These are phyloP conservation scores for Hirtodrosophila cameraria DNA, from an alignment of 2,888 invertebrate species.

Conservation along the genomic window DNA sequence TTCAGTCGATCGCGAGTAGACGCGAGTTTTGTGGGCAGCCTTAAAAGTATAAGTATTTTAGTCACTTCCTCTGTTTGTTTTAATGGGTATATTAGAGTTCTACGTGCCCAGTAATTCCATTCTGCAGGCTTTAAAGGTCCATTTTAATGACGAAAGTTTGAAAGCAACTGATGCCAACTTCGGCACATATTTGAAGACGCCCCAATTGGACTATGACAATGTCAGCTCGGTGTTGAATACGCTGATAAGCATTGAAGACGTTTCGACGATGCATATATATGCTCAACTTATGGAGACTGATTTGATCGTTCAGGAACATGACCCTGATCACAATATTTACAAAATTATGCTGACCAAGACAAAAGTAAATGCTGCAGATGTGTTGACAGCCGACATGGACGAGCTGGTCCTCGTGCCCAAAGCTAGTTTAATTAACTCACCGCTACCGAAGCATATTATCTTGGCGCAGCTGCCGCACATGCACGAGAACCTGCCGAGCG, in stretches of 20 bases:
- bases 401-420: conserved; percentile 1
- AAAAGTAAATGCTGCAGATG: background rate
- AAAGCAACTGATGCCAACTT: background rate
- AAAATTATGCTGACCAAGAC: background rate
- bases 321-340: background rate
- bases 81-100: background rate
- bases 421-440: background rate
- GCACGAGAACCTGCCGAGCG: background rate
- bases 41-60: no score
- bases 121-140: background rate
- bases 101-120: conserved; percentile 1
- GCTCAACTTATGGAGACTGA: background rate
- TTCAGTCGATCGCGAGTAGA: no score
- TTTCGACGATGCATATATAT: background rate
- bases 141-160: conserved; percentile 7
- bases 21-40: no score
- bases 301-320: background rate
- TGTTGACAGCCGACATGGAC: background rate
- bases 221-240: background rate
- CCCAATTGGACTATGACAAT: conserved; percentile 3
- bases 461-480: conserved; percentile 2
- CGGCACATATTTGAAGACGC: background rate
- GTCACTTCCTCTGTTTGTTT: no score
- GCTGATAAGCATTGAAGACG: conserved; percentile 14
- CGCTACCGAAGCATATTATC: background rate